A percentile compares a stretch with the other conserved stretches of the same genome.
Evolutionary conservation across 2,797 vertebrate genomes (phyloP).

Genomic region (Morus bassanus): DNA sequence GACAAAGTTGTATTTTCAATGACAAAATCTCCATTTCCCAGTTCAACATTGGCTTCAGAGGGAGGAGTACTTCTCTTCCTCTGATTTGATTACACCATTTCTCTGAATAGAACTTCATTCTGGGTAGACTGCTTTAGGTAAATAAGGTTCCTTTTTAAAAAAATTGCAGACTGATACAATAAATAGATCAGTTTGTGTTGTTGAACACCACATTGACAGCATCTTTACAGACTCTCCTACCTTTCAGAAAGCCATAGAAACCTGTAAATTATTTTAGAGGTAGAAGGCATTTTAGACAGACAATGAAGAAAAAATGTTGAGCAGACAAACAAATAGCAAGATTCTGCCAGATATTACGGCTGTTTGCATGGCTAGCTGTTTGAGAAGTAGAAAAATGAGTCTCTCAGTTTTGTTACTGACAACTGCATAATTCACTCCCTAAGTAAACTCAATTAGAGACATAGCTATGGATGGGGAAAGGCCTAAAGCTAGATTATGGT

Average conservation of each 20-base stretch:
- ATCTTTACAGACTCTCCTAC: background rate
- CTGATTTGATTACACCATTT: background rate
- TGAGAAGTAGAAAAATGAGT: slow-evolving; percentile 42
- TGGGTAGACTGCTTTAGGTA: background rate
- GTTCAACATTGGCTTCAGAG: background rate
- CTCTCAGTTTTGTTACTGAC: slow-evolving; percentile 55
- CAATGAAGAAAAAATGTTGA: background rate
- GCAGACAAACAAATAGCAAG: background rate
- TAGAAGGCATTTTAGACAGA: background rate
- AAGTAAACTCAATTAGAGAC: slow-evolving; percentile 63
- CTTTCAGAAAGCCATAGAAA: background rate
- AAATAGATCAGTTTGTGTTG: background rate
- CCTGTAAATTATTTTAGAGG: background rate
- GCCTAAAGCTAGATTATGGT: slow-evolving; percentile 50
- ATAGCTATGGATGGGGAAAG: slow-evolving; percentile 29
- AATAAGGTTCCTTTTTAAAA: background rate
- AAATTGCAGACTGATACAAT: background rate
- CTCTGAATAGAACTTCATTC: background rate
- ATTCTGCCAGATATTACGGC: slow-evolving; percentile 5
- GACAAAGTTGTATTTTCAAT: background rate
- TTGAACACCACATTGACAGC: background rate
- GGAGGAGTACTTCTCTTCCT: background rate
- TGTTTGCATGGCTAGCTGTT: slow-evolving; percentile 24
- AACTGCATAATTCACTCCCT: slow-evolving; percentile 53
- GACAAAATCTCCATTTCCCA: background rate